Evolutionary conservation across 1,140 invertebrate genomes (phyloP).

Genomic region (Zaprionus ghesquierei): DNA sequence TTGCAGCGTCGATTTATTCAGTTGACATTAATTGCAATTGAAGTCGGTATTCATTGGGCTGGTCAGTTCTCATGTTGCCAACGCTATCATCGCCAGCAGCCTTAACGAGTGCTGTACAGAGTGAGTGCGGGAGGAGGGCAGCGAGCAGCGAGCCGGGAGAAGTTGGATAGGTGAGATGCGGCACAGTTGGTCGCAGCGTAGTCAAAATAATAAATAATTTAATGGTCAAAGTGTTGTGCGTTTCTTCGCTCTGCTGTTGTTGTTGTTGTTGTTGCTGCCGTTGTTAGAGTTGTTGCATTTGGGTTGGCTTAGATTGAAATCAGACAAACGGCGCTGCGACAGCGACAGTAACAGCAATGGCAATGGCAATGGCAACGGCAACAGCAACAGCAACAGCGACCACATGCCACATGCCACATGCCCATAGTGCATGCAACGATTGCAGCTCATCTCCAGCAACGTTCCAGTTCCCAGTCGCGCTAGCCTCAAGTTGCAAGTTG

Average conservation of each 20-base stretch:
- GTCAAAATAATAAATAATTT: conserved; percentile 58
- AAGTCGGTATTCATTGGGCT: neutral
- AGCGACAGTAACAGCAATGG: conserved; percentile 25
- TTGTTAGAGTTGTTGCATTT: conserved; percentile 40
- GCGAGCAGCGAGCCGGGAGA: neutral
- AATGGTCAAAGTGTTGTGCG: conserved; percentile 44
- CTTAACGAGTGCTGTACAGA: neutral
- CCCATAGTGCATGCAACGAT: conserved; percentile 32
- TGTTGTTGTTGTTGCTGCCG: conserved; percentile 13
- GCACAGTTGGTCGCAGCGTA: conserved; percentile 13
- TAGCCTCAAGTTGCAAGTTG: neutral
- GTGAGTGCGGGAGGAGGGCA: neutral
- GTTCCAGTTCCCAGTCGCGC: neutral
- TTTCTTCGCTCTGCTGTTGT: conserved; percentile 25
- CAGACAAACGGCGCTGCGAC: conserved; percentile 47
- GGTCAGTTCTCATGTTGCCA: neutral
- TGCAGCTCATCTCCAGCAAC: conserved; percentile 30
- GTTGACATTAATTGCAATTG: conserved; percentile 1
- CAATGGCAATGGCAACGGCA: neutral
- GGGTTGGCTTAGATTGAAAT: conserved; percentile 60
- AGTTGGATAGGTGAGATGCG: neutral
- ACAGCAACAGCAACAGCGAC: conserved; percentile 2
- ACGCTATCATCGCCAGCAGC: neutral
- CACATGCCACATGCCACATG: conserved; percentile 30
- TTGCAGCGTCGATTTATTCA: neutral